Conservation (phyloP, 2,113 vertebrate genomes). For the Maccullochella peelii region DNA sequence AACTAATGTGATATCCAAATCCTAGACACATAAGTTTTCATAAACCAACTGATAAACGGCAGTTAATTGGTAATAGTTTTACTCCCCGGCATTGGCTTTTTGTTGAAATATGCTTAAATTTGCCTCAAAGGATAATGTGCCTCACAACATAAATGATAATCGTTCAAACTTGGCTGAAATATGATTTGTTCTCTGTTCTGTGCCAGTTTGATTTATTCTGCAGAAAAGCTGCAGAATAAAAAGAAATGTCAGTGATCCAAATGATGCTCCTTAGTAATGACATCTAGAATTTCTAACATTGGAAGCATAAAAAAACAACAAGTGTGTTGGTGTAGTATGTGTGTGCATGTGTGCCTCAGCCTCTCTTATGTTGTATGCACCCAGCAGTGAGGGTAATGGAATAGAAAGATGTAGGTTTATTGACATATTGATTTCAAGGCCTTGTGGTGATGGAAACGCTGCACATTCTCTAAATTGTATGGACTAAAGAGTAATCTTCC, state of each 20-base stretch:
- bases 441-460: constrained; percentile 65
- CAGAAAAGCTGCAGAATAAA: constrained; percentile 24
- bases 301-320: constrained; percentile 1
- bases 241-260: constrained; percentile 2
- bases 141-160: constrained; percentile 32
- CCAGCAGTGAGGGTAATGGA: constrained; percentile 39
- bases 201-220: constrained; percentile 29
- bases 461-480: constrained; percentile 69
- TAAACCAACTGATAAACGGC: constrained; percentile 32
- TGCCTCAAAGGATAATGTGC: constrained; percentile 24
- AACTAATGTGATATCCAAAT: constrained; percentile 15
- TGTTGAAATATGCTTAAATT: constrained; percentile 23
- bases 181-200: constrained; percentile 27
- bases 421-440: constrained; percentile 75
- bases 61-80: constrained; percentile 17
- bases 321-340: neutral
- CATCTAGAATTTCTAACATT: neutral
- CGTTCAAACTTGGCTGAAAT: constrained; percentile 15
- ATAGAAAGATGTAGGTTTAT: constrained; percentile 65
- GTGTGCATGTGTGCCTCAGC: neutral
- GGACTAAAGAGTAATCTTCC: constrained; percentile 76
- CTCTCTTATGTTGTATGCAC: constrained; percentile 2
- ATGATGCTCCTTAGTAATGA: constrained; percentile 23
- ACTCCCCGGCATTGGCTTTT: neutral
- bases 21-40: neutral